A percentile compares a stretch with the other conserved stretches of the same genome.
phyloP scores from a whole-genome alignment of 1,140 invertebrate genomes.

The Brachionus manjavacas region DNA sequence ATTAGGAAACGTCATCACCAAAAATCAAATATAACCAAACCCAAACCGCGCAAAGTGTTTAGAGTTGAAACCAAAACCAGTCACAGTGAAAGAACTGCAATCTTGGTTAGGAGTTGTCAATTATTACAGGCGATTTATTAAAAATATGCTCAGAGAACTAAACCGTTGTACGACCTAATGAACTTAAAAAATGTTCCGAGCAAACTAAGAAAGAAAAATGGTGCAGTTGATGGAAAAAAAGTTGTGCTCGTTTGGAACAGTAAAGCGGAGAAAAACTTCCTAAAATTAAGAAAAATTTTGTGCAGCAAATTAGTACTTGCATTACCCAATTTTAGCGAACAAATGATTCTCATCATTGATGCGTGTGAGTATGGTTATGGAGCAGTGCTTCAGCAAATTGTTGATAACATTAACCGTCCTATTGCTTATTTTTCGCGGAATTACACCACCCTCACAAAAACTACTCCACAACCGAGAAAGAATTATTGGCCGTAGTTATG shows the following conservation, averaged over 20 bases:
- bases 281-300: neutral
- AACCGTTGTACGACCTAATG: constrained; percentile 42
- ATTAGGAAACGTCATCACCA: neutral
- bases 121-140: constrained; percentile 49
- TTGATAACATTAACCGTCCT: neutral
- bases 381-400: neutral
- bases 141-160: constrained; percentile 45
- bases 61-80: neutral
- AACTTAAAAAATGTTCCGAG: neutral
- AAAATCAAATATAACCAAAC: neutral
- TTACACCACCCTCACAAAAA: neutral
- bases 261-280: neutral
- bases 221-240: neutral
- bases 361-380: neutral
- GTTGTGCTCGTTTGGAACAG: neutral
- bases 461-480: constrained; percentile 52
- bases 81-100: constrained; percentile 34
- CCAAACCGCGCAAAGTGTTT: neutral
- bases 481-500: constrained; percentile 54
- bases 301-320: neutral
- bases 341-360: neutral
- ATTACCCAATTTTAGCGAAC: constrained; percentile 2
- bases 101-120: constrained; percentile 48
- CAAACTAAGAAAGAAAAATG: constrained; percentile 1
- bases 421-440: constrained; percentile 1